Evolutionary conservation across 2,113 vertebrate species (phyloP).

Genomic region (Cnemophilus loriae): DNA sequence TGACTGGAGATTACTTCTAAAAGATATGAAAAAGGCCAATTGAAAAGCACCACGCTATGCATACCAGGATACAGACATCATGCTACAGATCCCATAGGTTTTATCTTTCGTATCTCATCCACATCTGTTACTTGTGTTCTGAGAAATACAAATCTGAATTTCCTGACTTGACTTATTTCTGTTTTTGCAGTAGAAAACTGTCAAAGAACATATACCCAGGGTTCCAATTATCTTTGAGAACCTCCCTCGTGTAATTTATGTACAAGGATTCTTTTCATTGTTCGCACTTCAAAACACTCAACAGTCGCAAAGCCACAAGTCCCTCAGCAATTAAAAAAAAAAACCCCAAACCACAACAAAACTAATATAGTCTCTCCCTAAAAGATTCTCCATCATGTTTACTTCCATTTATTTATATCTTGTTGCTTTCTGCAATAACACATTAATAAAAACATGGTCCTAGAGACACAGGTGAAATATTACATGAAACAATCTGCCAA

Average conservation of each 20-base stretch:
- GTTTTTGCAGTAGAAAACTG: background rate
- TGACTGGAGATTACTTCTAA: background rate
- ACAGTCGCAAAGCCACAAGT: background rate
- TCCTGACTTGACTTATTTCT: background rate
- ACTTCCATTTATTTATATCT: background rate
- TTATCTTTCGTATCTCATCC: background rate
- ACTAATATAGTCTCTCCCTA: background rate
- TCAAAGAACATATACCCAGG: background rate
- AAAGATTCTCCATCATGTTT: background rate
- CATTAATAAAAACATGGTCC: background rate
- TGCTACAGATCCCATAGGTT: rapidly evolving
- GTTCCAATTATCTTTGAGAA: background rate
- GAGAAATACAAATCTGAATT: background rate
- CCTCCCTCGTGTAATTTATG: rapidly evolving
- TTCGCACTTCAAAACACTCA: background rate
- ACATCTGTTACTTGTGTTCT: background rate
- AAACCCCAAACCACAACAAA: background rate
- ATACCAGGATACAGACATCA: background rate
- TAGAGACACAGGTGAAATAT: background rate
- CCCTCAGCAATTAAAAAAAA: background rate
- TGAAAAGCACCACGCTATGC: background rate
- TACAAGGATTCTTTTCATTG: background rate
- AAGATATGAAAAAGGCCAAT: background rate
- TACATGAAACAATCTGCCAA: background rate
- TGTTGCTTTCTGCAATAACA: background rate